A percentile compares a stretch with the other conserved stretches of the same genome.
These are phyloP conservation scores for Phylloscopus trochiloides DNA, from an alignment of 2,113 vertebrate genomes.

Conservation along the genomic window DNA sequence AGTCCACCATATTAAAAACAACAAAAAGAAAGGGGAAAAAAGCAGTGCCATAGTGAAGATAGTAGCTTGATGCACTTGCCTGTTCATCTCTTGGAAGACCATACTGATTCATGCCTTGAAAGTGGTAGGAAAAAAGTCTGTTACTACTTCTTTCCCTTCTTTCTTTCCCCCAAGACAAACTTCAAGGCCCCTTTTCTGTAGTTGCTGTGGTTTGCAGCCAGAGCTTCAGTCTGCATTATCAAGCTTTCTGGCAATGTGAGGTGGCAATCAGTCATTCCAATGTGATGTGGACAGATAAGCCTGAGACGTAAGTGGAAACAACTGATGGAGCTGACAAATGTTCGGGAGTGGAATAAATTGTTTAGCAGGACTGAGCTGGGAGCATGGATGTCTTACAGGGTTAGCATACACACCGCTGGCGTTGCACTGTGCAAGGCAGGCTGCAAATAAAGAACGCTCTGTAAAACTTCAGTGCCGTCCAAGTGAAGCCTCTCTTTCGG, in stretches of 20 bases:
- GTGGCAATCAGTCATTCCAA: constrained; percentile 17
- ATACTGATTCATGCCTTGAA: background rate
- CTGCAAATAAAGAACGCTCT: background rate
- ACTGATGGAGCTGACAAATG: constrained; percentile 29
- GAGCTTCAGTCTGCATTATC: background rate
- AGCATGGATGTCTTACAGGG: background rate
- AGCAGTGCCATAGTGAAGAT: background rate
- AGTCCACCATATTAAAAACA: background rate
- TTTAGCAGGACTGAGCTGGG: background rate
- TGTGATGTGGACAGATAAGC: constrained; percentile 44
- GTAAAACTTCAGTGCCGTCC: background rate
- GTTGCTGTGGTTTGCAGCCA: background rate
- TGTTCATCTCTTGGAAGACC: background rate
- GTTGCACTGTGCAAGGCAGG: background rate
- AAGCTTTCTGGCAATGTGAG: background rate
- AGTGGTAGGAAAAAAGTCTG: background rate
- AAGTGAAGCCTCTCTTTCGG: background rate
- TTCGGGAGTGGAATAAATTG: background rate
- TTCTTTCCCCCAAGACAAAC: background rate
- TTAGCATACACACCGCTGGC: rapidly evolving
- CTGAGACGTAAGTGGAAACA: background rate
- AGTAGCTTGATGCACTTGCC: background rate
- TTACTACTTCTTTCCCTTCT: background rate
- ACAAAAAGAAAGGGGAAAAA: rapidly evolving
- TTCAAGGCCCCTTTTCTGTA: background rate